Evolutionary conservation across 2,888 invertebrate genomes (phyloP).

Genomic region (Coenonympha glycerion): DNA sequence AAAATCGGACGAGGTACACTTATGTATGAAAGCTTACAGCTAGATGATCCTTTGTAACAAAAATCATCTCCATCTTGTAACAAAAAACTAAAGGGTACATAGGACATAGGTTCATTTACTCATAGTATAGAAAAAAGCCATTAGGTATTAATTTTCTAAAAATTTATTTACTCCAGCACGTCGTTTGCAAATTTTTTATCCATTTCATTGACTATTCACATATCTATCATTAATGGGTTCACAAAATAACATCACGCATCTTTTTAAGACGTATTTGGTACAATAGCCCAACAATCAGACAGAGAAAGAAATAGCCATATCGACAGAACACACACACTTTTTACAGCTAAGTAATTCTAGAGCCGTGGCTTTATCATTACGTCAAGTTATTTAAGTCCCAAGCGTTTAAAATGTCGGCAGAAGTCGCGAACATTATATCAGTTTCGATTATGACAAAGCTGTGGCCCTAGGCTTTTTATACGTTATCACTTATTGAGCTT

Average conservation of each 20-base stretch:
- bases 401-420: neutral
- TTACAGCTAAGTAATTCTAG: neutral
- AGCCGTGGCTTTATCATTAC: neutral
- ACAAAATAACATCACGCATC: slow-evolving; percentile 1
- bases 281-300: slow-evolving; percentile 46
- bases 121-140: neutral
- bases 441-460: neutral
- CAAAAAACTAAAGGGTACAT: too few species aligned
- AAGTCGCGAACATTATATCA: neutral
- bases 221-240: slow-evolving; percentile 9
- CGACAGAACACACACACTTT: neutral
- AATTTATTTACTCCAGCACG: slow-evolving; percentile 9
- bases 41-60: too few species aligned
- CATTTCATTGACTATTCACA: slow-evolving; percentile 11
- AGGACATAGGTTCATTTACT: neutral
- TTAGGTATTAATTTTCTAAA: neutral
- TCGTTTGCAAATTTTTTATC: slow-evolving; percentile 11
- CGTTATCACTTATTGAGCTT: slow-evolving; percentile 9
- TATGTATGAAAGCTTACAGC: too few species aligned
- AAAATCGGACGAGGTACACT: too few species aligned
- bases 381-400: neutral
- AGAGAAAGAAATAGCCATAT: slow-evolving; percentile 16
- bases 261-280: slow-evolving; percentile 53
- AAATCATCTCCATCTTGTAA: too few species aligned
- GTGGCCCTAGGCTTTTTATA: neutral